Conservation (phyloP, 2,888 invertebrate species). For the Drosophila mulleri region DNA sequence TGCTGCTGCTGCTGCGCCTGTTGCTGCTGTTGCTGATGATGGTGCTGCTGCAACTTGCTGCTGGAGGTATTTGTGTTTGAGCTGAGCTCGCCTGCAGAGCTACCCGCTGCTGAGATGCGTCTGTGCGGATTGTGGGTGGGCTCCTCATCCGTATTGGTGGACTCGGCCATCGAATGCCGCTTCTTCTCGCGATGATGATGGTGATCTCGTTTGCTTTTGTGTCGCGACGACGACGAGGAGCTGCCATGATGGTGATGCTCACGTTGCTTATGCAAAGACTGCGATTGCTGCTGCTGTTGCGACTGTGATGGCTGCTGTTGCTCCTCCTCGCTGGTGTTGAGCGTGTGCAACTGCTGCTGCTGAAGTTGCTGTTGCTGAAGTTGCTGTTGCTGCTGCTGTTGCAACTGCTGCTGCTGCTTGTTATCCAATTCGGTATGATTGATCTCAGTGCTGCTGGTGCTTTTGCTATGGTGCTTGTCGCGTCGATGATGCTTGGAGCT, state of each 20-base stretch:
- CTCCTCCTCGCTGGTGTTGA: slow-evolving; percentile 75
- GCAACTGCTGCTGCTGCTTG: slow-evolving; percentile 23
- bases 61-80: slow-evolving; percentile 49
- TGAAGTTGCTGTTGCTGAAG: neutral
- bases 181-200: slow-evolving; percentile 84
- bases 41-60: slow-evolving; percentile 55
- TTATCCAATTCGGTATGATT: slow-evolving; percentile 32
- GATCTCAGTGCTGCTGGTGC: slow-evolving; percentile 38
- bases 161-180: slow-evolving; percentile 78
- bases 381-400: neutral
- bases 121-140: slow-evolving; percentile 64
- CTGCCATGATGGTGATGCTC: slow-evolving; percentile 71
- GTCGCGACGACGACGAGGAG: slow-evolving; percentile 77
- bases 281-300: slow-evolving; percentile 21
- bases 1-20: slow-evolving; percentile 18
- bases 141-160: slow-evolving; percentile 78
- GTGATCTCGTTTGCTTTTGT: slow-evolving; percentile 81
- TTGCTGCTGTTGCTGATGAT: slow-evolving; percentile 35
- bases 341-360: slow-evolving; percentile 35
- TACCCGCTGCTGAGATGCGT: slow-evolving; percentile 72
- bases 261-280: slow-evolving; percentile 41
- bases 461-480: slow-evolving; percentile 83
- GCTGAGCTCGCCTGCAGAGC: slow-evolving; percentile 72
- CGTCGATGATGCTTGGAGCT: slow-evolving; percentile 71
- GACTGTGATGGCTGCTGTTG: slow-evolving; percentile 21